These are phyloP conservation scores for Platycnemis pennipes DNA, from an alignment of 2,888 invertebrate genomes.

Conservation along the genomic window DNA sequence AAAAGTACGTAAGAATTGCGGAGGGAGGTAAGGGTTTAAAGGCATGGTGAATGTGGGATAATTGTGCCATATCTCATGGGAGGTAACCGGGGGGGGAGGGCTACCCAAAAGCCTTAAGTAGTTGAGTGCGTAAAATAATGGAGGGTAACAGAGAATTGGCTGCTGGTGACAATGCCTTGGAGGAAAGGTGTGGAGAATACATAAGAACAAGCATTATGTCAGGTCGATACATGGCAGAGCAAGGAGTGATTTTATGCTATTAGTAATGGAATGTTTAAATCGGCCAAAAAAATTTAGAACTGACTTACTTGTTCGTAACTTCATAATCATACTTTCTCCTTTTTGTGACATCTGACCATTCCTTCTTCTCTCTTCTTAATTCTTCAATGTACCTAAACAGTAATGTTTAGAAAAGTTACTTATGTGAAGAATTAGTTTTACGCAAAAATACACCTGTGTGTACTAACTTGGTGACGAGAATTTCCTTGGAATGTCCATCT, in stretches of 20 bases:
- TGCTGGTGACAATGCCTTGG: not conserved
- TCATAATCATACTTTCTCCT: slow-evolving; percentile 39
- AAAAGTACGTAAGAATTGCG: too few relatives aligned
- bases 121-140: not conserved
- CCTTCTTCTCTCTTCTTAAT: slow-evolving; percentile 2
- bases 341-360: not conserved
- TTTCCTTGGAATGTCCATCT: not conserved
- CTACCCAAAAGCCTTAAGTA: too few relatives aligned
- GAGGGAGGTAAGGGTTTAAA: too few relatives aligned
- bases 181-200: not conserved
- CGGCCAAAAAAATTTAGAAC: too few relatives aligned
- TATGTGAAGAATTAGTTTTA: not conserved
- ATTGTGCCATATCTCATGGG: too few relatives aligned
- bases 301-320: not conserved
- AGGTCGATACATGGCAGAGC: too few relatives aligned
- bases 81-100: too few relatives aligned
- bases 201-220: not conserved
- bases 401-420: not conserved
- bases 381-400: not conserved
- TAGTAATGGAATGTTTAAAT: too few relatives aligned
- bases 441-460: not conserved
- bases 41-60: too few relatives aligned
- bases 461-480: not conserved
- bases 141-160: not conserved
- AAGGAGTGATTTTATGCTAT: too few relatives aligned